These are phyloP conservation scores for Antheraea pernyi DNA, from an alignment of 1,140 invertebrate genomes.

Conservation along the genomic window DNA sequence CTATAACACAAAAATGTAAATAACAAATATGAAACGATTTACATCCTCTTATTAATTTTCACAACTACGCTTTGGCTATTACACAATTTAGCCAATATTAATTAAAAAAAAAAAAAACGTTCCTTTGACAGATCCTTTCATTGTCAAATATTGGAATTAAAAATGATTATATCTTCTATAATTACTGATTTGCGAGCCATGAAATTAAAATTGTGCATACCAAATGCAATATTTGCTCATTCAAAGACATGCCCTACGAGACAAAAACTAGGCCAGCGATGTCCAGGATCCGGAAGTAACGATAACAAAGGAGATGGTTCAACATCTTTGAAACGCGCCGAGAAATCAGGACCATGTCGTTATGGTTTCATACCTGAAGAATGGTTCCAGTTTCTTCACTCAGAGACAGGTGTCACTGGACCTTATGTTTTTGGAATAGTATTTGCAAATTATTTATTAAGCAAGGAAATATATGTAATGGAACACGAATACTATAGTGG, in stretches of 20 bases:
- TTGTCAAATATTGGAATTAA: background rate
- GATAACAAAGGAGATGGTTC: background rate
- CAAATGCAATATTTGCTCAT: constrained; percentile 17
- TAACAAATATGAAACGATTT: no score
- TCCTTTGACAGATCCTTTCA: background rate
- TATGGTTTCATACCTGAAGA: constrained; percentile 59
- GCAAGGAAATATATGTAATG: constrained; percentile 95
- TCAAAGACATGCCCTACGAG: constrained; percentile 28
- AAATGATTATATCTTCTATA: background rate
- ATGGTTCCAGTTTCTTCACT: constrained; percentile 93
- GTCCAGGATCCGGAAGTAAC: constrained; percentile 5
- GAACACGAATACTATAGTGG: constrained; percentile 95
- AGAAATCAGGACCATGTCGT: constrained; percentile 38
- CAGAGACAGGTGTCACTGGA: constrained; percentile 95
- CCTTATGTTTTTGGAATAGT: constrained; percentile 93
- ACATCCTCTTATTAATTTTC: no score
- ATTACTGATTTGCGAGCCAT: background rate
- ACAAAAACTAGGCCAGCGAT: constrained; percentile 13
- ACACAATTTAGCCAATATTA: no score
- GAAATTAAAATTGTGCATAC: background rate
- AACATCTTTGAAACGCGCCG: constrained; percentile 33
- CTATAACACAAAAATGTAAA: no score
- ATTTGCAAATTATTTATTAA: constrained; percentile 89
- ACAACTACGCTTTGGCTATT: no score
- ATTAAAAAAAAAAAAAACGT: no score